Base-by-base conservation (phyloP, 1,140 invertebrate species). In the Phymastichus coffea region DNA sequence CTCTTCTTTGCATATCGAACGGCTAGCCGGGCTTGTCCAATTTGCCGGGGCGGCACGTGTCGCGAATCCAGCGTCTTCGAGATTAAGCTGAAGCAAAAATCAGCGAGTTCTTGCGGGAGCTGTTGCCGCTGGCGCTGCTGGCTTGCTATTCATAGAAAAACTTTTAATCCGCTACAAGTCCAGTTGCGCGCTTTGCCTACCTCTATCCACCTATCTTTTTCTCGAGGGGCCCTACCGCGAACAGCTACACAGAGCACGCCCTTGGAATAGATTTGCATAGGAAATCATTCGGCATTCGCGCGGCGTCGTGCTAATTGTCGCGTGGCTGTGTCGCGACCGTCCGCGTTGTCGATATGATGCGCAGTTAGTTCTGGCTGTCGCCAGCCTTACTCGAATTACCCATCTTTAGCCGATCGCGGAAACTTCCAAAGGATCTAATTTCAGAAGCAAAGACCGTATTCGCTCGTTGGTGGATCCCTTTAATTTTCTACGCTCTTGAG, bases 91-190 rank as follows among this genome's bases (percentile, higher is more conserved):
- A 63, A 56, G 53, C 30, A 63, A 65, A 71, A 70, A 69, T 69
- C 65, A 67, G 35, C 55, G 53, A 70, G 48, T 67, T 64, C 48
- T 66, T 48, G 55, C 41, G 26, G 40, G 17, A 58, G 15, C 57
- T 30, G 43, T 53, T n/a, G n/a, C n/a, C n/a, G n/a, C n/a, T n/a
- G n/a, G n/a, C n/a, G n/a, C n/a, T n/a, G n/a, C n/a, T n/a, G n/a
- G 38, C 40, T 68, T 67, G 67, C 57, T 70, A 71, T 71, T 70
- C 66, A 71, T 71, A 58, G 58, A 59, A 71, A 71, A 71, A 70
- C 56, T 71, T 71, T 71, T 69, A 70, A 71, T 71, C 66, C 65
- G 61, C 63, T 57, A 44, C 61, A 63, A 55, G 44, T 61, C 49
- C n/a, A n/a, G n/a, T n/a, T n/a, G n/a, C n/a, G 9, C 23, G 20